Percentiles rank a stretch among this genome's conserved stretches.
These are phyloP conservation scores for Neodiprion virginianus DNA, from an alignment of 1,140 invertebrate species.

Conservation along the genomic window DNA sequence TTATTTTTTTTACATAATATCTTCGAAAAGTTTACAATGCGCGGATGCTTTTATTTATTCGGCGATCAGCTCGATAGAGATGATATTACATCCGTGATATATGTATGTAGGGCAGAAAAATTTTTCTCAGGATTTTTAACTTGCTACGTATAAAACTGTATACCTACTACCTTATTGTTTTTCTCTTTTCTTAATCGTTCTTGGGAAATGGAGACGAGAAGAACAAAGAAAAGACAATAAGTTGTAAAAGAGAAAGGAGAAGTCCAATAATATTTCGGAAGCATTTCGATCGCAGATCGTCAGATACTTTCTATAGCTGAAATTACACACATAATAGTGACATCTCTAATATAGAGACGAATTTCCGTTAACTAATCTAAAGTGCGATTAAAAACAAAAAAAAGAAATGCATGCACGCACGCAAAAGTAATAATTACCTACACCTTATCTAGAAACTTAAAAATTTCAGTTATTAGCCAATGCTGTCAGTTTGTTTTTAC, in stretches of 20 bases:
- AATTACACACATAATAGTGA: not conserved
- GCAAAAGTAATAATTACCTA: not conserved
- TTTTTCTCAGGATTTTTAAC: not conserved
- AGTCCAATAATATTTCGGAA: not conserved
- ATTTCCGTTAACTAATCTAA: not conserved
- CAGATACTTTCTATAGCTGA: not conserved
- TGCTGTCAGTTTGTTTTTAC: not conserved
- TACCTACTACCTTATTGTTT: not conserved
- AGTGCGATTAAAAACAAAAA: not conserved
- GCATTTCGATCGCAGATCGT: not conserved
- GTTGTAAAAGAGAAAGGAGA: too few species aligned
- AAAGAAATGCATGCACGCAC: not conserved
- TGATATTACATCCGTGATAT: too few species aligned
- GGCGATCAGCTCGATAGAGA: too few species aligned
- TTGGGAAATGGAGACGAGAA: not conserved
- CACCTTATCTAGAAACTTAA: too few species aligned
- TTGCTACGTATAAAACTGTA: not conserved
- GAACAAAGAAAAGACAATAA: not conserved
- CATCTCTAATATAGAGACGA: constrained; percentile 4
- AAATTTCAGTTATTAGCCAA: not conserved
- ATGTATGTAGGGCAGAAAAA: not conserved
- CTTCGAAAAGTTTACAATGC: too few species aligned
- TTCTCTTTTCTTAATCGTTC: not conserved
- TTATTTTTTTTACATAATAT: not conserved
- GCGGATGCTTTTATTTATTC: too few species aligned